A percentile compares a stretch with the other conserved stretches of the same genome.
phyloP scores from a whole-genome alignment of 2,888 invertebrate genomes.

The Drosophila siamana region DNA sequence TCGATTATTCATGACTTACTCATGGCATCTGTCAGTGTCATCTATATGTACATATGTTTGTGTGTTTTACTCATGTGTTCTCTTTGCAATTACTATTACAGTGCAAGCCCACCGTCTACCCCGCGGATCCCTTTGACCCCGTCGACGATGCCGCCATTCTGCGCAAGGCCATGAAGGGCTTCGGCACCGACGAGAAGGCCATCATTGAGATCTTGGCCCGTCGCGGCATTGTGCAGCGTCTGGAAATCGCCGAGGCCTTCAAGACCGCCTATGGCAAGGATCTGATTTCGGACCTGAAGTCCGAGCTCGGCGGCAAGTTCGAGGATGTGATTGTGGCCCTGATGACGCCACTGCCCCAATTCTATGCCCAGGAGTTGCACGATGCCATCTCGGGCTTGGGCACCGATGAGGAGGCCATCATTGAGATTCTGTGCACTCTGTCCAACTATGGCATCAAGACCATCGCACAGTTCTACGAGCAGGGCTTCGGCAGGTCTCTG shows the following conservation, averaged over 20 bases:
- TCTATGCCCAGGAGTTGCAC: constrained; percentile 95
- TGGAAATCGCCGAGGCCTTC: constrained; percentile 95
- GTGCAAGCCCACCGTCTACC: constrained; percentile 95
- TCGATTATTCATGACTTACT: constrained; percentile 22
- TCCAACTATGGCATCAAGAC: constrained; percentile 95
- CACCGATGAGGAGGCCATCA: constrained; percentile 95
- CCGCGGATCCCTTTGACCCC: constrained; percentile 94
- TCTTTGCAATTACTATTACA: constrained; percentile 75
- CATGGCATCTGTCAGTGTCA: constrained; percentile 1
- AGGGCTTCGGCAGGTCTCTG: constrained; percentile 92
- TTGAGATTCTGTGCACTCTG: constrained; percentile 96
- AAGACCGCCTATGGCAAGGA: constrained; percentile 97
- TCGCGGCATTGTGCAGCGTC: constrained; percentile 95
- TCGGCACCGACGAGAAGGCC: constrained; percentile 96
- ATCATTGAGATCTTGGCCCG: constrained; percentile 95
- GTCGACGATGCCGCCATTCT: constrained; percentile 93
- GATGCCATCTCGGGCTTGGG: constrained; percentile 94
- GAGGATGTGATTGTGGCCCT: constrained; percentile 95
- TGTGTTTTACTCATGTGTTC: neutral
- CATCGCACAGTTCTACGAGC: constrained; percentile 93
- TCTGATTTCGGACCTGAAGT: constrained; percentile 93
- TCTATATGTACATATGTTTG: neutral
- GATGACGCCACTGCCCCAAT: constrained; percentile 95
- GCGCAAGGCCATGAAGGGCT: constrained; percentile 96
- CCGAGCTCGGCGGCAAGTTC: constrained; percentile 95